These are phyloP conservation scores for Trogon surrucura DNA, from an alignment of 2,113 vertebrate species.

Conservation along the genomic window DNA sequence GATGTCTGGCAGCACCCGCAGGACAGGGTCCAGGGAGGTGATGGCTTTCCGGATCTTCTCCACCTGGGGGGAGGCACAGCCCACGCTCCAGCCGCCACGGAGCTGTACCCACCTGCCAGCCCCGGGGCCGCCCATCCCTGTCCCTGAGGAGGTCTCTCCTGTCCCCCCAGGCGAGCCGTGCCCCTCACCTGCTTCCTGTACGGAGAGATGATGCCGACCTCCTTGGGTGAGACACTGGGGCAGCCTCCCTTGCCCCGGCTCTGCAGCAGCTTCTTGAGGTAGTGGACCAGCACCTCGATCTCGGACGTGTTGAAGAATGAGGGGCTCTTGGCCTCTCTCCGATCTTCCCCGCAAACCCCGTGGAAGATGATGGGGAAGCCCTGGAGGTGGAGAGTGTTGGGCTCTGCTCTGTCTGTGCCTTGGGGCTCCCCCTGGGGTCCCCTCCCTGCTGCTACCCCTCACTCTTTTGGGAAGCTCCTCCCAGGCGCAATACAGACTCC, in stretches of 20 bases:
- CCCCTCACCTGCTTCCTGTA: slow-evolving; percentile 91
- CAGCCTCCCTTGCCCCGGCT: slow-evolving; percentile 74
- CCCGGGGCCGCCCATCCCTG: neutral
- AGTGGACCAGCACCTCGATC: slow-evolving; percentile 81
- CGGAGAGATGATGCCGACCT: slow-evolving; percentile 91
- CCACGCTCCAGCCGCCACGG: neutral
- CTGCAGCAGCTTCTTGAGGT: slow-evolving; percentile 85
- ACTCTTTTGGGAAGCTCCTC: slow-evolving; percentile 82
- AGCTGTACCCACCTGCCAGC: neutral
- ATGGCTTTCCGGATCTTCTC: slow-evolving; percentile 89
- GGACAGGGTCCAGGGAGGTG: slow-evolving; percentile 62
- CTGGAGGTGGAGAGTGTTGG: slow-evolving; percentile 53
- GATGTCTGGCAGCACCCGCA: slow-evolving; percentile 70
- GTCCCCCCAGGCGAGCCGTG: neutral
- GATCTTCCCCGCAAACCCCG: slow-evolving; percentile 83
- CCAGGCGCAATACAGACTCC: slow-evolving; percentile 84
- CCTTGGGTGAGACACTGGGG: slow-evolving; percentile 73
- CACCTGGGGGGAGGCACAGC: slow-evolving; percentile 74
- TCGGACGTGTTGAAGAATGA: slow-evolving; percentile 92
- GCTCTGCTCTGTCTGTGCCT: neutral
- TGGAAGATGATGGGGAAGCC: slow-evolving; percentile 93
- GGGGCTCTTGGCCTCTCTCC: slow-evolving; percentile 86
- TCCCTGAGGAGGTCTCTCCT: neutral
- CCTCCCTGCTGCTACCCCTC: neutral
- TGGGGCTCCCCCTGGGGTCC: rapidly evolving